Evolutionary conservation across 2,113 vertebrate genomes (phyloP), one percentile per base, ranked within the genome.

Genomic region (Trogon melanurus): DNA sequence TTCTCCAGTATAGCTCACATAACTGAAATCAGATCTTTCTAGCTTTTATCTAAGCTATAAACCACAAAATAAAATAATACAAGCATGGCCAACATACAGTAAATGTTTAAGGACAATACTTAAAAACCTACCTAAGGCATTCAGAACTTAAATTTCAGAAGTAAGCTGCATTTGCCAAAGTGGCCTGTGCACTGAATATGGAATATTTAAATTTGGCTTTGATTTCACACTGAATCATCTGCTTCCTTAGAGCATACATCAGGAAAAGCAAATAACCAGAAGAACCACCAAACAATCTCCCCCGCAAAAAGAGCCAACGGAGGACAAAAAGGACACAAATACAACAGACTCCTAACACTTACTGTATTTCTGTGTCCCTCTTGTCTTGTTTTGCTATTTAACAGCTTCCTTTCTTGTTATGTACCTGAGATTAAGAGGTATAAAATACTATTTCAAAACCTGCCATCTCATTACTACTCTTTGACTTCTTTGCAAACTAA

Each of bases 391-490:
- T 97, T 97, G 95, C 96, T 98, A 98, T 95, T 97, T 97, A 96
- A 97, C 94, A 98, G 97, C 95, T 97, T 98, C 91, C 97, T 94
- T 97, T 97, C 62, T 84, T 91, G 92, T 97, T 97, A 96, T 95
- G 91, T 91, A 97, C 96, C 96, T 97, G 96, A 98, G 95, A 97
- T 98, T 96, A 96, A 97, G 97, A 98, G 96, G 96, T 97, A 97
- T 97, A 97, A 97, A 96, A 98, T 91, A 97, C 97, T 96, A 97
- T 96, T 97, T 97, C 97, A 98, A 97, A 98, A 97, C 96, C 74
- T 97, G 95, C 95, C 95, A 57, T 96, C 96, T 97, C 85, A 86
- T 92, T 91, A 87, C 97, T 95, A 88, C 45, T 88, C 95, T 91
- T 97, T 95, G 71, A 95, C 88, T 95, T 92, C 61, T 96, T 96